Evolutionary conservation across 2,797 vertebrate genomes (phyloP), one percentile per base, ranked within the genome.

Genomic region (Leptoclinus maculatus): DNA sequence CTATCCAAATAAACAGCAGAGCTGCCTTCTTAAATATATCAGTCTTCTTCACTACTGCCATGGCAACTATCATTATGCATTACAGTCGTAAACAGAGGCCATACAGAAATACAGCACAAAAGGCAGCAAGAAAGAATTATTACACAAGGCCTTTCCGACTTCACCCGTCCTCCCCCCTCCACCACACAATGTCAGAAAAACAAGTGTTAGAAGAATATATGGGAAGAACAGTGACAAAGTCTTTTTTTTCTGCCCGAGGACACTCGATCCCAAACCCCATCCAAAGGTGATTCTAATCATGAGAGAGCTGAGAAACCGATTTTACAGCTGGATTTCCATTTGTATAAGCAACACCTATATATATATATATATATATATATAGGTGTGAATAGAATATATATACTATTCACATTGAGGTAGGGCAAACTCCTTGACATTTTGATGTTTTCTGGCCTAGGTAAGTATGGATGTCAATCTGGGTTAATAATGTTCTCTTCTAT

Each of bases 271-370:
- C 7, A 54, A 76, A 47, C 17, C 16, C 27, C 59, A 71, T 34
- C 13, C 58, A 13, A 47, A 74, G 14, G 5, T 60, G 43, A 82
- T 63, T 51, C 34, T 66, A 72, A 78, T 75, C 71, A 66, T 68
- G 34, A 45, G 34, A 64, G 32, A 45, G 54, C 59, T 45, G 27
- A 76, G 17, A 43, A 65, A 54, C 29, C 21, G 13, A 60, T 62
- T 78, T 56, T 54, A 70, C 56, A 66, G 29, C 39, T 23, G 29
- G 6, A 43, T 74, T 69, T 29, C 1, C 29, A 27, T 71, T 49
- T 53, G 2, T 65, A 45, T 47, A 29, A 32, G 45, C 25, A 34
- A 64, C 21, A 76, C 19, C 25, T 51, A 39, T 27, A 76, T 27
- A 23, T 21, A 32, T 51, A 43, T 2, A 29, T 29, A 29, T 29